Base-by-base conservation (phyloP, 2,888 invertebrate species). In the Panorpa germanica region DNA sequence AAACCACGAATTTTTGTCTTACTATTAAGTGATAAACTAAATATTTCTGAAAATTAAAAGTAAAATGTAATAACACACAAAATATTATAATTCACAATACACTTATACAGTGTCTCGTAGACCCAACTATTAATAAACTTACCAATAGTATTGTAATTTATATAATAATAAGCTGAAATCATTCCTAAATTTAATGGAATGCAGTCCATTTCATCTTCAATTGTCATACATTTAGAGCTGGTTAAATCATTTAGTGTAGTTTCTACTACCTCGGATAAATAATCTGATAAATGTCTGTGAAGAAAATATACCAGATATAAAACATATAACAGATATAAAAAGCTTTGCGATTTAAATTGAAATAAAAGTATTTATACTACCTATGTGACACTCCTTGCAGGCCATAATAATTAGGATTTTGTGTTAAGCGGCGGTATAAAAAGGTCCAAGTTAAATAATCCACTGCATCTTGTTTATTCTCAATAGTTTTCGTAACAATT, bases 91-190 rank as follows among this genome's bases (percentile, higher is more conserved):
- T 5, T 15, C 7, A 13, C 24, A 28, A 13, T 10, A 24, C 13
- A n/a, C 9, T 9, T 19, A n/a, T n/a, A n/a, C n/a, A n/a, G n/a
- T n/a, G n/a, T n/a, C n/a, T n/a, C n/a, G n/a, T n/a, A n/a, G n/a
- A n/a, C n/a, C n/a, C n/a, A n/a, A n/a, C n/a, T 4, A 4, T 19
- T 2, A 23, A 28, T 28, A 28, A 14, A 46, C 54, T 52, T 47
- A 83, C 83, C 83, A 34, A 98, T 98, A 0, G 98, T 99, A 0
- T 95, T 93, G 45, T 99, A 98, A 54, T 96, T 95, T 45, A 98
- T 98, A 57, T 98, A 98, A 54, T 99, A 99, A 57, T 99, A 99
- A 0, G 96, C 93, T 0, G 98, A 96, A 51, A 99, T 99, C 95
- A 99, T 98, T 47, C 98, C 98, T 49, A 99, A 59, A 62, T 99